phyloP scores from a whole-genome alignment of 1,140 invertebrate species.

The Frieseomelitta varia region DNA sequence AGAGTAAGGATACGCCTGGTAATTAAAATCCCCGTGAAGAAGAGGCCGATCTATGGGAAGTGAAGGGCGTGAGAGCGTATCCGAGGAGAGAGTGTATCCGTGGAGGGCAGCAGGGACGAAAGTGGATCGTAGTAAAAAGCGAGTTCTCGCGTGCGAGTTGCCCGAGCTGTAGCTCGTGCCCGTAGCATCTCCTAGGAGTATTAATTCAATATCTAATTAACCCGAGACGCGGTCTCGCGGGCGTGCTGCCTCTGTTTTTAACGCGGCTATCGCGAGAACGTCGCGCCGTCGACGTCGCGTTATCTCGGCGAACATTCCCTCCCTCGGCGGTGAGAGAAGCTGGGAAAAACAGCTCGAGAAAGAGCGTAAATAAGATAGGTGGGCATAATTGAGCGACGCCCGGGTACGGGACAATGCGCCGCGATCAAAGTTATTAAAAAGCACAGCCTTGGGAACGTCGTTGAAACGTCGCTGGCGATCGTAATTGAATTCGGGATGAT shows the following conservation, averaged over 20 bases:
- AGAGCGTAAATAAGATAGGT: slow-evolving; percentile 52
- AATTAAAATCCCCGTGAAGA: slow-evolving; percentile 69
- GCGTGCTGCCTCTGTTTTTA: slow-evolving; percentile 64
- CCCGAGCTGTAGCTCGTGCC: background rate
- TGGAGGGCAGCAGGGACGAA: background rate
- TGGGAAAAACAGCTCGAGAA: slow-evolving; percentile 42
- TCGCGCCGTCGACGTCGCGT: slow-evolving; percentile 14
- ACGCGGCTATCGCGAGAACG: slow-evolving; percentile 62
- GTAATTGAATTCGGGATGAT: slow-evolving; percentile 31
- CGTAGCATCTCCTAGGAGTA: slow-evolving; percentile 59
- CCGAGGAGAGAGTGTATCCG: background rate
- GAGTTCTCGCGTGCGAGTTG: slow-evolving; percentile 59
- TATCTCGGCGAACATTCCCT: slow-evolving; percentile 21
- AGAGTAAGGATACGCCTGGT: slow-evolving; percentile 65
- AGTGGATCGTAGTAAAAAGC: slow-evolving; percentile 30
- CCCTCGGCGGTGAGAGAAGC: background rate
- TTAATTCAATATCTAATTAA: slow-evolving; percentile 73
- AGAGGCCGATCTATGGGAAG: slow-evolving; percentile 57
- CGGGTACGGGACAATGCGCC: background rate
- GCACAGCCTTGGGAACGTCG: background rate
- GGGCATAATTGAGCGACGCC: slow-evolving; percentile 48
- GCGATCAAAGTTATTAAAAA: slow-evolving; percentile 43
- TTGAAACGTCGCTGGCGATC: background rate
- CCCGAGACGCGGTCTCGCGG: slow-evolving; percentile 45
- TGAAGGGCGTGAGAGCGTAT: slow-evolving; percentile 15